phyloP scores from a whole-genome alignment of 2,888 invertebrate species.

The Exocentrus adspersus region DNA sequence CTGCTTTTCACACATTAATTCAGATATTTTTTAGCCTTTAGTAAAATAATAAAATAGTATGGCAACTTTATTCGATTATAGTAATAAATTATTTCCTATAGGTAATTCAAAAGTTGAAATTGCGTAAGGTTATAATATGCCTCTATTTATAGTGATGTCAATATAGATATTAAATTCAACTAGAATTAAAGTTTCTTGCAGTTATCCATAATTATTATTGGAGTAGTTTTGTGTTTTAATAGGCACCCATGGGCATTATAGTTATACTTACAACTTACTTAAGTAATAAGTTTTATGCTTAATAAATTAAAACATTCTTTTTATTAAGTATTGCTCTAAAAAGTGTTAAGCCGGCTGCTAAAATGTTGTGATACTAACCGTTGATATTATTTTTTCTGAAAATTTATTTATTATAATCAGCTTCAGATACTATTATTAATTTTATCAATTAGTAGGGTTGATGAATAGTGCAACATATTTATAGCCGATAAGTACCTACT shows the following conservation, averaged over 20 bases:
- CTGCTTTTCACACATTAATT: too few species aligned
- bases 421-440: not conserved
- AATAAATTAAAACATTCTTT: conserved; percentile 22
- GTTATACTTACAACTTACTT: conserved; percentile 28
- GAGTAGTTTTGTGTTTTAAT: conserved; percentile 19
- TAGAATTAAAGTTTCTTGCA: conserved; percentile 7
- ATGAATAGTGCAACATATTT: conserved; percentile 15
- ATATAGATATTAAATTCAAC: conserved; percentile 24
- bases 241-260: conserved; percentile 36
- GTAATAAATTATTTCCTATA: too few species aligned
- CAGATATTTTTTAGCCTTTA: not conserved
- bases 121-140: not conserved
- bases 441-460: not conserved
- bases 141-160: conserved; percentile 31
- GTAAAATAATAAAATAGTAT: too few species aligned
- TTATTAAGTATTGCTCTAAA: conserved; percentile 34
- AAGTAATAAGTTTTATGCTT: conserved; percentile 32
- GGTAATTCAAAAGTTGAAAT: not conserved
- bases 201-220: not conserved
- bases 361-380: conserved; percentile 43
- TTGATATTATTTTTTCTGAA: conserved; percentile 38
- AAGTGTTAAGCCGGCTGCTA: conserved; percentile 34
- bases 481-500: too few species aligned
- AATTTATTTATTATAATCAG: conserved; percentile 1
- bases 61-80: too few species aligned